Percentiles rank a stretch among this genome's conserved stretches.
These are phyloP conservation scores for Taphrorychus bicolor DNA, from an alignment of 2,888 invertebrate genomes.

Conservation along the genomic window DNA sequence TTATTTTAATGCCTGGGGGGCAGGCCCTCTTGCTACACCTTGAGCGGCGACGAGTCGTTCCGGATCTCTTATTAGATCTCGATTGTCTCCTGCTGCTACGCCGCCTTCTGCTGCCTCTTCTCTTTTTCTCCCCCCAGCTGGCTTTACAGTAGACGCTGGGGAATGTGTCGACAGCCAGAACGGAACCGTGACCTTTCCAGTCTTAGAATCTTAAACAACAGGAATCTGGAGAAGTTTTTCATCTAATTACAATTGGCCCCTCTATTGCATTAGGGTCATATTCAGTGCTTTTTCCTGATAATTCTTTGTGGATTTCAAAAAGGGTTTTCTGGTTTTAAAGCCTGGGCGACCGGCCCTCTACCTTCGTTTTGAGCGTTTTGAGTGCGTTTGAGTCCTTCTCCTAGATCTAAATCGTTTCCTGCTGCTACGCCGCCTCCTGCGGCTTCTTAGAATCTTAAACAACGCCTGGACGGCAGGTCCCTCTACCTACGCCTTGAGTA, in stretches of 20 bases:
- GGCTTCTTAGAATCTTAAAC: too few species aligned
- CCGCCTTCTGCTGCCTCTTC: too few species aligned
- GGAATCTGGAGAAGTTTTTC: too few species aligned
- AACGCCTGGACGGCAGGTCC: too few species aligned
- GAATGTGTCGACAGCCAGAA: slow-evolving; percentile 19
- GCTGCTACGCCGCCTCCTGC: slow-evolving; percentile 8
- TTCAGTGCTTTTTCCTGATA: too few species aligned
- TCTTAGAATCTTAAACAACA: too few species aligned
- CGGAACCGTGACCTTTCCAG: too few species aligned
- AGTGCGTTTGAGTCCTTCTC: neutral
- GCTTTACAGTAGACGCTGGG: slow-evolving; percentile 20
- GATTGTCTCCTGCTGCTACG: slow-evolving; percentile 6
- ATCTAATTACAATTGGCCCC: too few species aligned
- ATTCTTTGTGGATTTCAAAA: slow-evolving; percentile 51
- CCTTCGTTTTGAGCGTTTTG: slow-evolving; percentile 2
- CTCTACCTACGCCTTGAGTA: too few species aligned
- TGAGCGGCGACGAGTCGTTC: neutral
- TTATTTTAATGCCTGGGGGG: slow-evolving; percentile 39
- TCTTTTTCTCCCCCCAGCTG: slow-evolving; percentile 11
- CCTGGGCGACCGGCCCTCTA: too few species aligned
- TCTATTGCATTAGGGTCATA: slow-evolving; percentile 49
- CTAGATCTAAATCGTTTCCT: slow-evolving; percentile 10
- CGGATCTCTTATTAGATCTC: slow-evolving; percentile 5
- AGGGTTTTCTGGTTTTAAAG: slow-evolving; percentile 48
- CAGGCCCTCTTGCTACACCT: slow-evolving; percentile 14